These are phyloP conservation scores for Apteryx owenii DNA, from an alignment of 2,113 vertebrate genomes.

Conservation along the genomic window DNA sequence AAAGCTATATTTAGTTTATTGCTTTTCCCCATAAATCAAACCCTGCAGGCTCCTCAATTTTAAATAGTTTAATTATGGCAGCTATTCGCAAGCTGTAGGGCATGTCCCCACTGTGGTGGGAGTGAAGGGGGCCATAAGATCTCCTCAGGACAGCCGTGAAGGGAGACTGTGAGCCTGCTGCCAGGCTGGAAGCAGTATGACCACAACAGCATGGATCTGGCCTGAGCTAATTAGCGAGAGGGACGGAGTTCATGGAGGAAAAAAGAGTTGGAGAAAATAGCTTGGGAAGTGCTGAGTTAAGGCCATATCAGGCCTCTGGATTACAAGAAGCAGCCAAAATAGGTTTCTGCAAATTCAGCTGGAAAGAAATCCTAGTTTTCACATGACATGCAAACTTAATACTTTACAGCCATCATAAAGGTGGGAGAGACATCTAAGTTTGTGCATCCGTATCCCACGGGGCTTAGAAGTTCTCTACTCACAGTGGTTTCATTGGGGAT, in stretches of 20 bases:
- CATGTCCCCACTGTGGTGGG: neutral
- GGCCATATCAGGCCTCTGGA: neutral
- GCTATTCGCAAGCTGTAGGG: neutral
- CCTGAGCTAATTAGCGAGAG: neutral
- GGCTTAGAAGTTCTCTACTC: neutral
- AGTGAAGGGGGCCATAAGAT: neutral
- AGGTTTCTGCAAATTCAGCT: neutral
- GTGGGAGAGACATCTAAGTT: neutral
- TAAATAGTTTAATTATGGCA: neutral
- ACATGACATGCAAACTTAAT: neutral
- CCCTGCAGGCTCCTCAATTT: neutral
- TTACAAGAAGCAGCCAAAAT: neutral
- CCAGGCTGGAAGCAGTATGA: neutral
- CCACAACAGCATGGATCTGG: neutral
- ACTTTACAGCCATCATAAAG: neutral
- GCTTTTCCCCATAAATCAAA: constrained; percentile 32
- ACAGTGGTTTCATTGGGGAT: constrained; percentile 49
- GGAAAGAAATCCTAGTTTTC: neutral
- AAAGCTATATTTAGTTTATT: constrained; percentile 51
- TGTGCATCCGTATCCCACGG: neutral
- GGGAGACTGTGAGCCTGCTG: neutral
- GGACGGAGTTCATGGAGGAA: neutral
- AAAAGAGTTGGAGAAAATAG: constrained; percentile 4
- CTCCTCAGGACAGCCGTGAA: neutral
- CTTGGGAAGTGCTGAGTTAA: neutral